Conservation (phyloP, 2,113 vertebrate species). For the Philantomba maxwellii region DNA sequence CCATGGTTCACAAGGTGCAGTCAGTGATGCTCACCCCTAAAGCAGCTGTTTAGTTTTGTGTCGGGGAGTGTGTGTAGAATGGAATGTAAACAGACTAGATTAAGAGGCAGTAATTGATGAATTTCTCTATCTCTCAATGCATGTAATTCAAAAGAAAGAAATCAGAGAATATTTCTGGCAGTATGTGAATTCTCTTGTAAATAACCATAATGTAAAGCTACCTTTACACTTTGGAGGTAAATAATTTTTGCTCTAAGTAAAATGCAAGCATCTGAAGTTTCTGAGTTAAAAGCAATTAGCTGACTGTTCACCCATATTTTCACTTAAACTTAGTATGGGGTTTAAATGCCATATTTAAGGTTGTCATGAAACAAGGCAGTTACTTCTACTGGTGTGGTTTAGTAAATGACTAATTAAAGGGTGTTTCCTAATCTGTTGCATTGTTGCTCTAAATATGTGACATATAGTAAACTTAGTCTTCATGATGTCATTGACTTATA, state of each 20-base stretch:
- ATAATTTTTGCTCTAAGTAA: neutral
- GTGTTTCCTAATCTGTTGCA: neutral
- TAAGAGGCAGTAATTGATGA: neutral
- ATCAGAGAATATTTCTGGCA: neutral
- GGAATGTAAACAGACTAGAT: slow-evolving; percentile 49
- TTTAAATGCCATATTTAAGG: slow-evolving; percentile 27
- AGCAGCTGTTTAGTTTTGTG: neutral
- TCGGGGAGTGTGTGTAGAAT: neutral
- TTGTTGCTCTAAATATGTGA: neutral
- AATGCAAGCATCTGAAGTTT: neutral
- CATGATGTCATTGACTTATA: slow-evolving; percentile 35
- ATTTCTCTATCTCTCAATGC: neutral
- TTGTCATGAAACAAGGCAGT: neutral
- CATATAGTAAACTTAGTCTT: slow-evolving; percentile 40
- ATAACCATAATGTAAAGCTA: neutral
- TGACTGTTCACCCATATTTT: neutral
- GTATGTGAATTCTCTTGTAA: neutral
- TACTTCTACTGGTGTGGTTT: slow-evolving; percentile 46
- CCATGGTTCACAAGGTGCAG: neutral
- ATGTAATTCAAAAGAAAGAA: neutral
- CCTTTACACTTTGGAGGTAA: neutral
- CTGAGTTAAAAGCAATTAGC: neutral
- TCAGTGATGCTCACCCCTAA: neutral
- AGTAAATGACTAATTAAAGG: slow-evolving; percentile 31
- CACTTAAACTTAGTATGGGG: slow-evolving; percentile 11